Evolutionary conservation across 2,113 vertebrate genomes (phyloP), one percentile per base, ranked within the genome.

Genomic region (Myrmecophaga tridactyla): DNA sequence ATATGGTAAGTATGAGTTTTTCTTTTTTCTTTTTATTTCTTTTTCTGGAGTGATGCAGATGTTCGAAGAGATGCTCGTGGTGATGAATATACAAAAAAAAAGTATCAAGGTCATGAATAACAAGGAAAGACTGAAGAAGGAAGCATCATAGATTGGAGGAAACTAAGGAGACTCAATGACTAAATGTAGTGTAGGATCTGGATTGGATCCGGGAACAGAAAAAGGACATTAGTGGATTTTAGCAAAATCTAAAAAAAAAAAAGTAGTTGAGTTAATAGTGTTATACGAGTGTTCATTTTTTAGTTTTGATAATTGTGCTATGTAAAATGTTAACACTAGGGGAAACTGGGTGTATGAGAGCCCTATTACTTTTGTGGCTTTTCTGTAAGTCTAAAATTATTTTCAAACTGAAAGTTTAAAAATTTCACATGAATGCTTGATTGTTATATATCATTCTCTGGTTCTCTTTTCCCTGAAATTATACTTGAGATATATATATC

Each of bases 381-480:
- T 91, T 84, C 36, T 94, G 14, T 78, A 73, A 69, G n/a, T 46
- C 21, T 84, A 83, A 90, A 90, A 87, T 25, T 86, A 86, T 89
- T 94, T 94, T 2, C 86, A 81, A 89, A 91, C 91, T 73, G 73
- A 65, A 81, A 65, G 53, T 69, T 86, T 39, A 27, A 75, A 60
- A 88, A 85, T 21, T 92, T 36, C 53, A 46, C 21, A 83, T 73
- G 27, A 86, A 62, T 83, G 73, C 41, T 91, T 25, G 41, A 10
- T 70, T 70, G 53, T 77, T 77, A 29, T 46, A 84, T 78, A 36
- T 75, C n/a, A 69, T 84, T 77, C 83, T 92, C 43, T 89, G 15
- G n/a, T 94, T 93, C 58, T 90, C 65, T 93, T 94, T 93, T 63
- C 9, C 20, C 69, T 86, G 62, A 96, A 86, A 8, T 90, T 95